Evolutionary conservation across 2,888 invertebrate species (phyloP), one percentile per base, ranked within the genome.

Genomic region (Xylota sylvarum): DNA sequence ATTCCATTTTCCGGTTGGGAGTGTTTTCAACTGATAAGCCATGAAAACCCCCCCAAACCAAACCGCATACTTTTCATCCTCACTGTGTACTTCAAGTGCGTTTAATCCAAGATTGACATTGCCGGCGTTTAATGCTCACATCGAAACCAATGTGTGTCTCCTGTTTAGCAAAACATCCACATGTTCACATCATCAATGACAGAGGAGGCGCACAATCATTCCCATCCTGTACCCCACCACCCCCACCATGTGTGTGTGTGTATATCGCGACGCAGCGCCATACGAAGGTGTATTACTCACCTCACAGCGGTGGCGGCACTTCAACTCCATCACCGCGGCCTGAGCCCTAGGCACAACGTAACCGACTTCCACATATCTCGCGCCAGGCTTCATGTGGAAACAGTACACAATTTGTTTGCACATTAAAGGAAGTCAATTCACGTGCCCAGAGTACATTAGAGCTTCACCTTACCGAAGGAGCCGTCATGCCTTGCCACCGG

Each of bases 371-470:
- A 65, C 60, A 52, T 46, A 23, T 23, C 23, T 1, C 27, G 50
- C 64, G 64, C 70, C 70, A 40, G 40, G 69, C 82, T 72, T 64
- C 62, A 48, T 27, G 64, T 23, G 35, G 62, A 50, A 72, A 72
- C 50, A 56, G 72, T 64, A 56, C 65, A 65, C 30, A 65, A 69
- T 81, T 73, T 80, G 84, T 70, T 80, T 80, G 74, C 84, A 80
- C 80, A 85, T 58, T 70, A 76, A 85, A 77, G 82, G 86, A 86
- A 86, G 86, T 82, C 73, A 86, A 58, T 78, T 82, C 86, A 86
- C 86, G 86, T 86, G 86, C 86, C 58, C 64, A 37, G 82, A 64
- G 82, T 82, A 56, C 67, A 77, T 86, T 82, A 86, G 64, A 73
- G 78, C 76, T 58, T 40, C 72, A 14, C 14, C 67, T 65, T 40